A percentile compares a stretch with the other conserved stretches of the same genome.
Evolutionary conservation across 2,113 vertebrate species (phyloP).

Genomic region (Chelonoidis abingdonii): DNA sequence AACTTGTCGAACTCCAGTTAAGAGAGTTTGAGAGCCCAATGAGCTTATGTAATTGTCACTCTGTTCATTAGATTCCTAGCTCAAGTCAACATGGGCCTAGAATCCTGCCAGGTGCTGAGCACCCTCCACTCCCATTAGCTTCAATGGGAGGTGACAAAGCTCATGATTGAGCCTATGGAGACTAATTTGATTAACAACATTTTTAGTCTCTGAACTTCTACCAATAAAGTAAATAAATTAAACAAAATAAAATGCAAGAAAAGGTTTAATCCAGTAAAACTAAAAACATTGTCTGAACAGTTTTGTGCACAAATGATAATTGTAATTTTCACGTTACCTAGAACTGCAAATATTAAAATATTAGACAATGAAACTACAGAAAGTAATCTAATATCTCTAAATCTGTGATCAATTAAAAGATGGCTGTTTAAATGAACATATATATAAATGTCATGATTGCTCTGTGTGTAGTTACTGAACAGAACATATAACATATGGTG

Average conservation of each 20-base stretch:
- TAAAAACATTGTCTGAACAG: not conserved
- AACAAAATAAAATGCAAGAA: too few species aligned
- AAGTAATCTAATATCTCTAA: not conserved
- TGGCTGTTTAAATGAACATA: not conserved
- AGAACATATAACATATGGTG: not conserved
- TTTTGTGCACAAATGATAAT: accelerated
- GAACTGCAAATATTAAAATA: not conserved
- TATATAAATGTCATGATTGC: not conserved
- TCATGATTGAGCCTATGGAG: not conserved
- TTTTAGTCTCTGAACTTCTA: not conserved
- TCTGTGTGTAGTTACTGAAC: not conserved
- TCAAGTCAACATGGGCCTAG: not conserved
- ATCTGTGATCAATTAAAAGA: not conserved
- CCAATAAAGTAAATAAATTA: not conserved
- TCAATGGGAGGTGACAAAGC: not conserved
- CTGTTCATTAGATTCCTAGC: not conserved
- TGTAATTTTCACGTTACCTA: not conserved
- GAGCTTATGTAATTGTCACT: not conserved
- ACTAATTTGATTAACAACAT: not conserved
- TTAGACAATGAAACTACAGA: not conserved
- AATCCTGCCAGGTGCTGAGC: not conserved
- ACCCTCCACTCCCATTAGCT: not conserved
- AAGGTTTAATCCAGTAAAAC: not conserved
- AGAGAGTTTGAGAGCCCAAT: not conserved
- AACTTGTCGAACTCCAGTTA: not conserved